Conservation (phyloP, 2,888 invertebrate genomes). For the Cerastoderma edule region DNA sequence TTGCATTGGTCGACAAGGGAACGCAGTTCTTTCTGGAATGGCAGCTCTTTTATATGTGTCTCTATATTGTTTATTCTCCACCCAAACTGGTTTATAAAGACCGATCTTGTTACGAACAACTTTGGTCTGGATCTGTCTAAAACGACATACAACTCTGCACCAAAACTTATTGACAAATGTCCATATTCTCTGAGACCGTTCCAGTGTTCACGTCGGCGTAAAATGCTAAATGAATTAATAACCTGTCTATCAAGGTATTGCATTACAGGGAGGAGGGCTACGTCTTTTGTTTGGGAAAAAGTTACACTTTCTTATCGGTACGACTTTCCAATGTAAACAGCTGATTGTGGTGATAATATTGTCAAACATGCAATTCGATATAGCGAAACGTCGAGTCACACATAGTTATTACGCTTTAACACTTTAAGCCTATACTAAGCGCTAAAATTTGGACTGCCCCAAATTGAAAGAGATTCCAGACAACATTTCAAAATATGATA, state of each 20-base stretch:
- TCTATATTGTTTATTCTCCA: too few relatives aligned
- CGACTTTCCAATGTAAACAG: background rate
- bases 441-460: background rate
- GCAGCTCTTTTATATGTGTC: too few relatives aligned
- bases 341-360: conserved; percentile 7
- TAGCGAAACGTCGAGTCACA: too few relatives aligned
- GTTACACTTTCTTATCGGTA: conserved; percentile 17
- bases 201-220: background rate
- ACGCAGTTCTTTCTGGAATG: too few relatives aligned
- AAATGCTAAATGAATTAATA: conserved; percentile 2
- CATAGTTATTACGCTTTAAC: too few relatives aligned
- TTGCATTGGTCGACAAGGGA: too few relatives aligned
- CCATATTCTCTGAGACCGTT: background rate
- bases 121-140: too few relatives aligned
- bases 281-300: conserved; percentile 17
- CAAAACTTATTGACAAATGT: background rate
- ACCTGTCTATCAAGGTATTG: background rate
- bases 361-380: background rate
- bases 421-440: too few relatives aligned
- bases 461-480: background rate
- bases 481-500: conserved; percentile 1
- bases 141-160: too few relatives aligned
- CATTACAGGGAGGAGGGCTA: conserved; percentile 3
- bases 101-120: too few relatives aligned
- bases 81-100: too few relatives aligned